These are phyloP conservation scores for Brachypterus glaber DNA, from an alignment of 2,888 invertebrate species.

Conservation along the genomic window DNA sequence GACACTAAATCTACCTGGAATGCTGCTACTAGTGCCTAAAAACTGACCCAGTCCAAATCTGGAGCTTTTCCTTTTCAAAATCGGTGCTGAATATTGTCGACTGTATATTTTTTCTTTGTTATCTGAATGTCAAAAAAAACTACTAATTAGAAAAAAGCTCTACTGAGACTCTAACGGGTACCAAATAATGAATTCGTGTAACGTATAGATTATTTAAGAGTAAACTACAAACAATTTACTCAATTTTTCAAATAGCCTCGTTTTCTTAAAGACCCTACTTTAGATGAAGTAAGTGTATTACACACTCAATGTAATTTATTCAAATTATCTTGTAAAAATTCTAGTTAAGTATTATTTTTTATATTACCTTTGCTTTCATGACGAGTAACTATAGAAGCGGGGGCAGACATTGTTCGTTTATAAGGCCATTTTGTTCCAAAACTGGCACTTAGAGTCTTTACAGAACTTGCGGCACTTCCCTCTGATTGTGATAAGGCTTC, in stretches of 20 bases:
- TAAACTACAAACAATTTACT: no score
- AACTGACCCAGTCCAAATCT: conserved; percentile 85
- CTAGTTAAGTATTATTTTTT: no score
- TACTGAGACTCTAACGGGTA: no score
- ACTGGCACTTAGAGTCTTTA: conserved; percentile 76
- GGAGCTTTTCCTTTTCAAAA: conserved; percentile 85
- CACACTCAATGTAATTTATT: no score
- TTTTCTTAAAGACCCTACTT: conserved; percentile 1
- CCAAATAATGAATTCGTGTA: no score
- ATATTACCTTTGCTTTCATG: conserved; percentile 55
- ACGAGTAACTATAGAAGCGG: conserved; percentile 69
- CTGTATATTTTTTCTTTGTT: conserved; percentile 77
- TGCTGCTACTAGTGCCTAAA: conserved; percentile 55
- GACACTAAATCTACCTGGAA: conserved; percentile 48
- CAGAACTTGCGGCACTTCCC: conserved; percentile 48
- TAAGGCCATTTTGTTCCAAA: conserved; percentile 92
- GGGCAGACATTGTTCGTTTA: conserved; percentile 88
- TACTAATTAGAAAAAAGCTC: conserved; percentile 1
- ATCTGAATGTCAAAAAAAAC: conserved; percentile 26
- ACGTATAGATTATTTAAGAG: no score
- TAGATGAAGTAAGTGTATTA: no score
- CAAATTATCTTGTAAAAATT: no score
- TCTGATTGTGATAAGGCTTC: conserved; percentile 75
- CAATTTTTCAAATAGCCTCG: no score
- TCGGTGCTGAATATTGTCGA: conserved; percentile 92